Evolutionary conservation across 2,797 vertebrate species (phyloP), one percentile per base, ranked within the genome.

Genomic region (Falco novaeseelandiae): DNA sequence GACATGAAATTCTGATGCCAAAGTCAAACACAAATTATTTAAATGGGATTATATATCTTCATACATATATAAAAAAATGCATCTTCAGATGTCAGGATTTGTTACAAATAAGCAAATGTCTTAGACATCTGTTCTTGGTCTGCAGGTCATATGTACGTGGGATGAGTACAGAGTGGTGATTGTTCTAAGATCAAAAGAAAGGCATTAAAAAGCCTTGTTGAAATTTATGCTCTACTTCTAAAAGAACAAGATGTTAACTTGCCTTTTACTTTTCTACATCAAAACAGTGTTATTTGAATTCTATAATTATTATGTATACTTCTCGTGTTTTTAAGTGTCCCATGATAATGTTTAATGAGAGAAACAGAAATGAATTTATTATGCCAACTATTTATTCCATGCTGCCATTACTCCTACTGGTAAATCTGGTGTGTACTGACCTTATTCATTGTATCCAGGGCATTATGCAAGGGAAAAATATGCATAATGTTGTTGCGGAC

Each of bases 351-450:
- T 66, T 81, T 97, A 94, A 97, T 72, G 77, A 95, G 57, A 73
- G 19, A 88, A 96, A 94, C 93, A 98, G 97, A 96, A 97, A 97
- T 97, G 86, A 72, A 77, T 95, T 87, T 89, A 96, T 97, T 88
- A 91, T 92, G 97, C 97, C 97, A 98, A 98, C 95, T 96, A 98
- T 98, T 98, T 97, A 96, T 94, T 98, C 96, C 96, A 91, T 97
- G 96, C 96, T 96, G 92, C 94, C 88, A 91, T 95, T 97, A 97
- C 97, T 97, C 98, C 98, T 96, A 98, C 98, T 91, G 92, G 89
- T 91, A 93, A 95, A 92, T 96, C 94, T 94, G 92, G 86, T 87
- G 76, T 97, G 96, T 97, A 91, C 79, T 96, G 87, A 95, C 71
- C 77, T 89, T 94, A 89, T 97, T 97, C 96, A 96, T 96, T 97